Evolutionary conservation across 2,113 vertebrate species (phyloP), one percentile per base, ranked within the genome.

Genomic region (Hymenochirus boettgeri): DNA sequence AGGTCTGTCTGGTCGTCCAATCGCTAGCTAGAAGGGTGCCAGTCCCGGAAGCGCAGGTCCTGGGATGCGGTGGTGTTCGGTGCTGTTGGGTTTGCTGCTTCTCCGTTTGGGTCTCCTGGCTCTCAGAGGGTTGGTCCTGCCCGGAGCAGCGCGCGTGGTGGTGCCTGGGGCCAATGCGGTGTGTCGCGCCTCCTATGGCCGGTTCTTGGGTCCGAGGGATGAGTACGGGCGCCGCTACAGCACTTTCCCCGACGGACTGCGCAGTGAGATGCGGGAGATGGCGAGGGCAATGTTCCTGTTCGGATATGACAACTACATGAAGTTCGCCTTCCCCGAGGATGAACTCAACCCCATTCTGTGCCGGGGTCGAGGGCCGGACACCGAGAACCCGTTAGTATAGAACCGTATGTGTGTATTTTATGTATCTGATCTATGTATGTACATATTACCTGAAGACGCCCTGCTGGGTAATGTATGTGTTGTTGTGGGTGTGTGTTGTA

Each of bases 291-390:
- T 98, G 96, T 98, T 98, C 76, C 91, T 83, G 53, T 97, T 97
- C 69, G 93, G 93, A 74, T 98, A 98, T 76, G 94, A 97, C 77
- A 96, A 92, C 84, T 98, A 98, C 83, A 98, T 98, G 96, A 91
- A 80, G 72, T 89, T 94, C 79, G 95, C 95, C 29, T 98, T 98
- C 61, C 94, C 96, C 0, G 82, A 93, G 63, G 95, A 98, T 81
- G 96, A 98, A 83, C 93, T 98, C 19, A 96, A 98, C 74, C 95
- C 95, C 18, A 94, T 98, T 65, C 83, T 91, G 76, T 98, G 96
- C 85, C 74, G 86, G 54, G 95, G 96, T 22, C 88, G 96, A 13
- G 96, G 96, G 10, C 96, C 96, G 8, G 96, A 97, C 78, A 86
- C 88, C 39, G 76, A 81, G 1, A 88, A 98, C 79, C 96, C 95